These are phyloP conservation scores for Pasiphila rectangulata DNA, from an alignment of 2,888 invertebrate genomes.

Conservation along the genomic window DNA sequence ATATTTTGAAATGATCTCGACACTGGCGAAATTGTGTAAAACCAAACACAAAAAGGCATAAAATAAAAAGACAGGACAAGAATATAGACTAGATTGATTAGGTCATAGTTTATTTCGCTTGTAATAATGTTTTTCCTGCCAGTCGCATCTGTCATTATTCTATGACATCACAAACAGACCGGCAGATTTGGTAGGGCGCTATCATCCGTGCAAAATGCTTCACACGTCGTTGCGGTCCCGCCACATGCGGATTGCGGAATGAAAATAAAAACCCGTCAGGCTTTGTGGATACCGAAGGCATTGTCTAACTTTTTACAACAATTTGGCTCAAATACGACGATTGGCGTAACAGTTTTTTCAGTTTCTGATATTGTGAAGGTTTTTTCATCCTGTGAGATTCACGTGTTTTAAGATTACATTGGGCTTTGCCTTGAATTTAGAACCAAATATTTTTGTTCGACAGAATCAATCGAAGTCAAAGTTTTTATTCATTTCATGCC, in stretches of 20 bases:
- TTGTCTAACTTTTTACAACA: conserved; percentile 22
- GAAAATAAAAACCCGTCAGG: conserved; percentile 36
- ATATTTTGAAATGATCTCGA: too few species aligned
- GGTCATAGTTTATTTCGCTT: too few species aligned
- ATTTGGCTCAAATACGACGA: conserved; percentile 5
- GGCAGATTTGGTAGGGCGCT: conserved; percentile 47
- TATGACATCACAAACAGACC: conserved; percentile 37
- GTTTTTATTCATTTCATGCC: too few species aligned
- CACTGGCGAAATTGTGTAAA: too few species aligned
- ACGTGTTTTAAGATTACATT: too few species aligned
- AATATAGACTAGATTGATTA: too few species aligned
- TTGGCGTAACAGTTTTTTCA: conserved; percentile 6
- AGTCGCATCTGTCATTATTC: conserved; percentile 12
- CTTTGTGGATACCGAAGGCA: conserved; percentile 25
- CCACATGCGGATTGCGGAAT: conserved; percentile 42
- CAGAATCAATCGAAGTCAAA: too few species aligned
- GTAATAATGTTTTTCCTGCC: neutral
- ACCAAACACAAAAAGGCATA: too few species aligned
- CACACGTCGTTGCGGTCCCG: conserved; percentile 54
- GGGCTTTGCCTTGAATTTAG: too few species aligned
- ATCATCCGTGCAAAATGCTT: conserved; percentile 60
- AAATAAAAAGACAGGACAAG: too few species aligned
- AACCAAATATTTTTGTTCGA: too few species aligned
- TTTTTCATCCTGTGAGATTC: too few species aligned
- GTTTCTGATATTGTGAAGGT: neutral